phyloP scores from a whole-genome alignment of 2,888 invertebrate species.

The Acanthopleura granulata region DNA sequence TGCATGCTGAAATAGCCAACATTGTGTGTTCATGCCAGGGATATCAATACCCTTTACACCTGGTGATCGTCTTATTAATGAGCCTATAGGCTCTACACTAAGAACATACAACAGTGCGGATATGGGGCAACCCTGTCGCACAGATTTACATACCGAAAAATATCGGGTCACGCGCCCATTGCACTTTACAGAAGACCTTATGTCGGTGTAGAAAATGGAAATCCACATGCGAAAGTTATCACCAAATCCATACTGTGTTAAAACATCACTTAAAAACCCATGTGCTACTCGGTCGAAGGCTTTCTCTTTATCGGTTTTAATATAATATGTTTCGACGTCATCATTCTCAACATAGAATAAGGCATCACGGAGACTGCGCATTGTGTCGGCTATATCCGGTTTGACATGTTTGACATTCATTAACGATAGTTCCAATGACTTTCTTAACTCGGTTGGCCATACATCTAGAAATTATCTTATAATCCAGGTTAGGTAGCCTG shows the following conservation, averaged over 20 bases:
- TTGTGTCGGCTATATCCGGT: conserved; percentile 40
- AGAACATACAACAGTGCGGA: conserved; percentile 18
- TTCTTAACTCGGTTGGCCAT: no score
- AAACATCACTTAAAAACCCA: conserved; percentile 33
- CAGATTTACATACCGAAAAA: background rate
- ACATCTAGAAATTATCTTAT: no score
- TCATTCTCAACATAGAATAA: conserved; percentile 37
- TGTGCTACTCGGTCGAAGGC: conserved; percentile 41
- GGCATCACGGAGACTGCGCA: conserved; percentile 33
- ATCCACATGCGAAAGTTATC: conserved; percentile 35
- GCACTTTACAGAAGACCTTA: background rate
- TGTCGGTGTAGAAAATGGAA: conserved; percentile 34
- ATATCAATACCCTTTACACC: conserved; percentile 27
- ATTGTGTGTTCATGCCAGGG: conserved; percentile 4
- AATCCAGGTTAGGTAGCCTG: no score
- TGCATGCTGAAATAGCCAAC: conserved; percentile 22
- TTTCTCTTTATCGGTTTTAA: conserved; percentile 41
- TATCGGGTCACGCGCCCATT: background rate
- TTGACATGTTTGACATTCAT: no score
- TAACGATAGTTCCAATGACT: no score
- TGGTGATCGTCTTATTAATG: background rate
- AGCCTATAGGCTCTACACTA: conserved; percentile 4
- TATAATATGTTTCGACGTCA: conserved; percentile 30
- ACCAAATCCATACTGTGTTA: conserved; percentile 37
- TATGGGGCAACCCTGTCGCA: conserved; percentile 15